Percentiles rank a stretch among this genome's conserved stretches.
Conservation (phyloP, 2,797 vertebrate genomes). For the Peromyscus aztecus region DNA sequence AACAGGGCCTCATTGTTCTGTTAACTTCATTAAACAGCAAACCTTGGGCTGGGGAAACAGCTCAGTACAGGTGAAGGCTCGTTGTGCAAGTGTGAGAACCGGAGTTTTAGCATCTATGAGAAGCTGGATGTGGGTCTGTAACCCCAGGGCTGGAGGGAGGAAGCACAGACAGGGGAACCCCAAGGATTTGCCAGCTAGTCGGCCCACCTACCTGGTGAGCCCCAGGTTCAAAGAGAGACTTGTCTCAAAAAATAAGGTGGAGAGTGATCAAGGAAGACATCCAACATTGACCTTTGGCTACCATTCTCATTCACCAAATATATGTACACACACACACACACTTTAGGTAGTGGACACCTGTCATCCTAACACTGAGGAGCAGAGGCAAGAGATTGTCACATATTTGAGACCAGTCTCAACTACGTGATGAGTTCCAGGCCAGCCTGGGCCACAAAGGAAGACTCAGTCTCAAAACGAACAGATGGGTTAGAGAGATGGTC, state of each 20-base stretch:
- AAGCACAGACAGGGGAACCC: neutral
- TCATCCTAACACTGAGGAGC: neutral
- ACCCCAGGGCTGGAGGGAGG: no score
- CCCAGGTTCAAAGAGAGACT: neutral
- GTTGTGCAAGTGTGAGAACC: no score
- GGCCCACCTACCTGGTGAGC: neutral
- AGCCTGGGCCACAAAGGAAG: neutral
- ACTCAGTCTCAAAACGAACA: neutral
- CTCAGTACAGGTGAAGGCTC: neutral
- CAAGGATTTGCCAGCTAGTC: neutral
- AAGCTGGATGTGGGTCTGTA: neutral
- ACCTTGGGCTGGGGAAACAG: neutral
- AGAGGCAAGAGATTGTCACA: neutral
- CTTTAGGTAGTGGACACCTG: neutral
- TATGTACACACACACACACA: neutral
- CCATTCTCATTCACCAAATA: neutral
- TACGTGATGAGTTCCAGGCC: neutral
- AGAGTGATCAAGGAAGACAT: neutral
- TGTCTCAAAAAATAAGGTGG: neutral
- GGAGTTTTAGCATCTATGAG: neutral
- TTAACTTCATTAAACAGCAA: neutral
- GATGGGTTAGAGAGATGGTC: neutral
- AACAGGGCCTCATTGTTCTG: neutral
- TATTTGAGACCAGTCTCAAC: neutral
- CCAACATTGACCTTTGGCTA: neutral